Evolutionary conservation across 2,797 vertebrate genomes (phyloP).

Genomic region (Bryconaethiops microstoma): DNA sequence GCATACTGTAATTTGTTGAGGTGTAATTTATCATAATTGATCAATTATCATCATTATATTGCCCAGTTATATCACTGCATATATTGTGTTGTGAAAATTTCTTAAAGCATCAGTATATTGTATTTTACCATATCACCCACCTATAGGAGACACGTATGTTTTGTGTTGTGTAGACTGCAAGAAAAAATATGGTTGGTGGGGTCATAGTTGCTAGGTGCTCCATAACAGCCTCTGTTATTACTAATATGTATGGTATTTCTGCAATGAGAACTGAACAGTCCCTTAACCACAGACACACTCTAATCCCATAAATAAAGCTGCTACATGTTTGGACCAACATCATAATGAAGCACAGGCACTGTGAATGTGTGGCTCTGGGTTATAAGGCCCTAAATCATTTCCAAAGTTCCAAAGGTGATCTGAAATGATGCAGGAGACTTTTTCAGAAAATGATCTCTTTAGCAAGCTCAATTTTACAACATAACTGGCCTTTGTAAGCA

Average conservation of each 20-base stretch:
- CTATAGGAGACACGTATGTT: neutral
- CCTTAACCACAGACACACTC: neutral
- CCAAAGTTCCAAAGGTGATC: slow-evolving; percentile 11
- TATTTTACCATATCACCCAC: no score
- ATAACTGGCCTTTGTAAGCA: neutral
- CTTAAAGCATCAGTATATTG: no score
- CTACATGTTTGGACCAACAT: neutral
- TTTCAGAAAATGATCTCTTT: neutral
- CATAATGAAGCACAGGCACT: slow-evolving; percentile 17
- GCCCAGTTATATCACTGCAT: no score
- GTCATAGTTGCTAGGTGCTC: neutral
- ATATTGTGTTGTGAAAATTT: no score
- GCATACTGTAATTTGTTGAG: no score
- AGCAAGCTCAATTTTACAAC: neutral
- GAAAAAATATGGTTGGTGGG: neutral
- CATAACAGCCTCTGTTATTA: slow-evolving; percentile 15
- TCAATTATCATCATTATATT: no score
- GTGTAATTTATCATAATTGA: no score
- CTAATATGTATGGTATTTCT: neutral
- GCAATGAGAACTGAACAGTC: slow-evolving; percentile 5
- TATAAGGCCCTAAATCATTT: slow-evolving; percentile 5
- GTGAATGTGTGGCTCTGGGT: slow-evolving; percentile 25
- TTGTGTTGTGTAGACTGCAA: neutral
- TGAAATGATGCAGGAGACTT: slow-evolving; percentile 2
- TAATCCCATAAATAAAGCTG: slow-evolving; percentile 27